These are phyloP conservation scores for Thysanoteuthis rhombus DNA, from an alignment of 2,888 invertebrate genomes.

Conservation along the genomic window DNA sequence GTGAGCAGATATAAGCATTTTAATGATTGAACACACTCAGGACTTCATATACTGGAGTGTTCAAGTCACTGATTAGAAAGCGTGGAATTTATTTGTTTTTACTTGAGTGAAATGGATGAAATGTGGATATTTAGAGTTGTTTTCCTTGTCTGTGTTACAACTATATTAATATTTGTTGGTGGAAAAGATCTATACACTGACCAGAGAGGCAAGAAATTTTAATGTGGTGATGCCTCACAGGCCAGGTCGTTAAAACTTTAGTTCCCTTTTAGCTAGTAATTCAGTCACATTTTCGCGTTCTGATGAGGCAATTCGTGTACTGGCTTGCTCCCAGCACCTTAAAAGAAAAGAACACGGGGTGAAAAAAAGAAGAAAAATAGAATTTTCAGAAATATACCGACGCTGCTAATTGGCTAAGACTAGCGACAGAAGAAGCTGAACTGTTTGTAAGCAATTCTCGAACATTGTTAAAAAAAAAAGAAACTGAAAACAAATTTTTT, in stretches of 20 bases:
- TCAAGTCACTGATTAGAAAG: no score
- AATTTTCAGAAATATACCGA: background rate
- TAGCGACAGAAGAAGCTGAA: background rate
- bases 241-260: background rate
- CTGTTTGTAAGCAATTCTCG: background rate
- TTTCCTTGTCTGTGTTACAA: background rate
- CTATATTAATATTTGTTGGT: background rate
- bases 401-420: background rate
- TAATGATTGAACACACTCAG: no score
- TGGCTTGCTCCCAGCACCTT: background rate
- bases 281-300: background rate
- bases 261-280: background rate
- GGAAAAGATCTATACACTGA: background rate
- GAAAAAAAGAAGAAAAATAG: background rate
- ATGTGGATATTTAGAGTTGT: background rate
- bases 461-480: background rate
- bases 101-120: no score
- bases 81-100: no score
- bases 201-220: background rate
- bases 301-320: background rate
- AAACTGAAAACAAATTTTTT: no score
- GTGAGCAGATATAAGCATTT: no score
- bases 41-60: no score
- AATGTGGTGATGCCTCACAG: background rate
- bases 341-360: background rate